Evolutionary conservation across 2,113 vertebrate genomes (phyloP).

Genomic region (Cochlearius cochlearius): DNA sequence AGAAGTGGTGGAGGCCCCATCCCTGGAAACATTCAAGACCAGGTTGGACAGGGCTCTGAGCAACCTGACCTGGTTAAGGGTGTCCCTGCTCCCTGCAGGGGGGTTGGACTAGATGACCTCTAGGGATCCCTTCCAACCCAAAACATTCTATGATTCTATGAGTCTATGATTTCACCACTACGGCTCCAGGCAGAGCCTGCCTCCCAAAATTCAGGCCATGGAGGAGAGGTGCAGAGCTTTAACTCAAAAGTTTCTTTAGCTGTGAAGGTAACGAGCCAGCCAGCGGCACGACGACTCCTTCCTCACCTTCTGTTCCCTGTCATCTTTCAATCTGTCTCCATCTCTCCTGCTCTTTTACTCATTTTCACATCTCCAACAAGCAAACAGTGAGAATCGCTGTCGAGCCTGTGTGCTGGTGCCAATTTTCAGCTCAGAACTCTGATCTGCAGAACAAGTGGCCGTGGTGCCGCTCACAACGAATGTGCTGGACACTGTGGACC

Average conservation of each 20-base stretch:
- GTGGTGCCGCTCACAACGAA: rapidly evolving
- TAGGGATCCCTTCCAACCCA: no score
- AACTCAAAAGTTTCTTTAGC: neutral
- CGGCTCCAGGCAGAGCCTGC: neutral
- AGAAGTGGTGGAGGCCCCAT: no score
- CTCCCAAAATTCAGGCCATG: neutral
- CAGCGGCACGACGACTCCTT: neutral
- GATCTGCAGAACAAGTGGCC: neutral
- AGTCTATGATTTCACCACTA: no score
- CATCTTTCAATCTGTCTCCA: neutral
- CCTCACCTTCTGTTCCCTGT: neutral
- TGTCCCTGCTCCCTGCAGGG: no score
- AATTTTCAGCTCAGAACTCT: neutral
- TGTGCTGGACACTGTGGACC: neutral
- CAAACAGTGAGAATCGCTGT: neutral
- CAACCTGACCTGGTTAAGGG: no score
- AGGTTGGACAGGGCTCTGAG: no score
- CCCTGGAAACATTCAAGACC: no score
- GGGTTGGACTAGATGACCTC: no score
- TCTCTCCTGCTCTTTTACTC: neutral
- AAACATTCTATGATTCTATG: no score
- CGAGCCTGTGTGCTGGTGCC: rapidly evolving
- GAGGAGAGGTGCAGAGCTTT: neutral
- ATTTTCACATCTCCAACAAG: neutral
- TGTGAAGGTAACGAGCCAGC: neutral